phyloP scores from a whole-genome alignment of 1,140 invertebrate species.

The Ceratitis capitata region DNA sequence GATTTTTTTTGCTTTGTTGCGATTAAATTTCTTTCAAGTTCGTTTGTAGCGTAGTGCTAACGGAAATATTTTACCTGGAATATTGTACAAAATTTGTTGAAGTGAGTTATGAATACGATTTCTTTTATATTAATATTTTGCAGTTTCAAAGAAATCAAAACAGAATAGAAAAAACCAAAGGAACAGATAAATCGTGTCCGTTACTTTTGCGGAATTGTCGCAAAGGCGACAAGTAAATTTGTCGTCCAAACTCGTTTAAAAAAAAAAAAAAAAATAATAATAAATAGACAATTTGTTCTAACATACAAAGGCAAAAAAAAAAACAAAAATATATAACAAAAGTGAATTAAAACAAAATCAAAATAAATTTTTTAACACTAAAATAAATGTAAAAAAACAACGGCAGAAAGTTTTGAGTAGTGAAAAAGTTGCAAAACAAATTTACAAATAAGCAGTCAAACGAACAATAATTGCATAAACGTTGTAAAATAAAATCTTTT shows the following conservation, averaged over 20 bases:
- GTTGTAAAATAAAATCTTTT: too few relatives aligned
- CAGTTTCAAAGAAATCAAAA: constrained; percentile 33
- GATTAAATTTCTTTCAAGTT: not conserved
- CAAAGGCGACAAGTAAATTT: constrained; percentile 37
- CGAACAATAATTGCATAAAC: too few relatives aligned
- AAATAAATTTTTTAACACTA: not conserved
- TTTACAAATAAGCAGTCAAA: not conserved
- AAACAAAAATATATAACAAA: too few relatives aligned
- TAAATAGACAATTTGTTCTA: constrained; percentile 21
- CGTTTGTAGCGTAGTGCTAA: not conserved
- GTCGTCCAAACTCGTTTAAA: not conserved
- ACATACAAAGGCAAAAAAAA: constrained; percentile 25
- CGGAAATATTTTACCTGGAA: not conserved
- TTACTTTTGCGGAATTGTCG: constrained; percentile 37
- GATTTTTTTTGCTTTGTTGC: constrained; percentile 8
- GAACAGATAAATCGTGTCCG: constrained; percentile 3
- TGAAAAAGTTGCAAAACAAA: constrained; percentile 7
- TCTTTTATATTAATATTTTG: not conserved
- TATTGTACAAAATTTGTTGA: not conserved
- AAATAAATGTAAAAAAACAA: not conserved
- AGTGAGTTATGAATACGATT: not conserved
- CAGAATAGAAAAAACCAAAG: constrained; percentile 24
- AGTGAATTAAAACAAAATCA: too few relatives aligned
- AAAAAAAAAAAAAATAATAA: too few relatives aligned
- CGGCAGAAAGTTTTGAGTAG: not conserved